These are phyloP conservation scores for Progne subis DNA, from an alignment of 2,113 vertebrate species.

Conservation along the genomic window DNA sequence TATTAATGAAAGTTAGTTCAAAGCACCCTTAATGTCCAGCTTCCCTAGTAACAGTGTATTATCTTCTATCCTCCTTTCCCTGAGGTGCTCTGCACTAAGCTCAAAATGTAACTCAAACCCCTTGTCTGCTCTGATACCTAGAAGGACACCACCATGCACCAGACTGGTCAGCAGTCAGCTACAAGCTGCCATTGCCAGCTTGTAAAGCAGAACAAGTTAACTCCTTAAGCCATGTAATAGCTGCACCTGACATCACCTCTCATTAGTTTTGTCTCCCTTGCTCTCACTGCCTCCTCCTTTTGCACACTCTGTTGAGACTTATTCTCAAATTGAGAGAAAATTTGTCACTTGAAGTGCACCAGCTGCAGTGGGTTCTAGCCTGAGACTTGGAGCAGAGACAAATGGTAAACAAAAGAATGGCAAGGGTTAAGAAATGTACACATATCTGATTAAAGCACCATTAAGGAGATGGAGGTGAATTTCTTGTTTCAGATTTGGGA, in stretches of 20 bases:
- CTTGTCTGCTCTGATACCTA: neutral
- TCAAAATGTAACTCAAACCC: neutral
- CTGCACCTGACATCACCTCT: neutral
- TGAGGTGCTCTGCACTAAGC: neutral
- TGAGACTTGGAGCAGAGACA: neutral
- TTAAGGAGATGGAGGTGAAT: neutral
- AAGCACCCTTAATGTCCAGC: conserved; percentile 40
- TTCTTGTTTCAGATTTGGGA: neutral
- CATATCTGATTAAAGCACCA: neutral
- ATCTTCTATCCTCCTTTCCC: neutral
- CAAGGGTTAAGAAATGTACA: neutral
- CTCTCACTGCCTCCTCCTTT: neutral
- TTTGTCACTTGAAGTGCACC: neutral
- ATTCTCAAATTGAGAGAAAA: neutral
- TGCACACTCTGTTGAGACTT: neutral
- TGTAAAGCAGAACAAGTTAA: neutral
- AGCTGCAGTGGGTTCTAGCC: neutral
- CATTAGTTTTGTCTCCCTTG: neutral
- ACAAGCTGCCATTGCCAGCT: neutral
- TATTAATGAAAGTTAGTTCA: conserved; percentile 34
- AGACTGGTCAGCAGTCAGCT: neutral
- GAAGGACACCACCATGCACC: neutral
- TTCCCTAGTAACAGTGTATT: neutral
- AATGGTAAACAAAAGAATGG: neutral
- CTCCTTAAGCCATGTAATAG: neutral